A percentile compares a stretch with the other conserved stretches of the same genome.
Conservation (phyloP, 1,140 invertebrate species). For the Ceratina japonica region DNA sequence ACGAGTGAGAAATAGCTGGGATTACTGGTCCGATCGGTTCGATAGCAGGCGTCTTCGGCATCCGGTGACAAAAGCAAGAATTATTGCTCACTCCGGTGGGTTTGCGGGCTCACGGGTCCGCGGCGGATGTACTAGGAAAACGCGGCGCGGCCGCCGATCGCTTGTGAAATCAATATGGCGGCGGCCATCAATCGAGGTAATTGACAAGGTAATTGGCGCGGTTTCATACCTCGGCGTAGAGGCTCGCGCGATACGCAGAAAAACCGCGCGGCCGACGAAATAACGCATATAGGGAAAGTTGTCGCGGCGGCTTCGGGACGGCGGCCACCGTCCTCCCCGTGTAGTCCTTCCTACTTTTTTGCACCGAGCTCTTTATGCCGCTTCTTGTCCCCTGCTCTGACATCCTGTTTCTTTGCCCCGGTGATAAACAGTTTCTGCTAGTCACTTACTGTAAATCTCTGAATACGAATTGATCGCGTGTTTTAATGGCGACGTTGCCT, state of each 20-base stretch:
- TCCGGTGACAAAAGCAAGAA: constrained; percentile 61
- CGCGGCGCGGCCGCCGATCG: constrained; percentile 42
- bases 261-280: constrained; percentile 44
- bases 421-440: no score
- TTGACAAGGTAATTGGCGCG: constrained; percentile 68
- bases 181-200: constrained; percentile 66
- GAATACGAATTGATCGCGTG: no score
- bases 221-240: constrained; percentile 54
- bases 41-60: constrained; percentile 59
- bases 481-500: neutral
- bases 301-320: constrained; percentile 31
- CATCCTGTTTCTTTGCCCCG: neutral
- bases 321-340: neutral
- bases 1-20: constrained; percentile 61
- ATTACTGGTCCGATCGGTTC: constrained; percentile 59
- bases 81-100: constrained; percentile 58
- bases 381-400: neutral
- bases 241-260: constrained; percentile 15
- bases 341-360: constrained; percentile 9
- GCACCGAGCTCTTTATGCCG: neutral
- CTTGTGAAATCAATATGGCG: constrained; percentile 66
- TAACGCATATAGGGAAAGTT: constrained; percentile 65
- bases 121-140: constrained; percentile 33
- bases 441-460: no score
- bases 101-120: neutral